Evolutionary conservation across 1,140 invertebrate species (phyloP).

Genomic region (Drosophila biarmipes): DNA sequence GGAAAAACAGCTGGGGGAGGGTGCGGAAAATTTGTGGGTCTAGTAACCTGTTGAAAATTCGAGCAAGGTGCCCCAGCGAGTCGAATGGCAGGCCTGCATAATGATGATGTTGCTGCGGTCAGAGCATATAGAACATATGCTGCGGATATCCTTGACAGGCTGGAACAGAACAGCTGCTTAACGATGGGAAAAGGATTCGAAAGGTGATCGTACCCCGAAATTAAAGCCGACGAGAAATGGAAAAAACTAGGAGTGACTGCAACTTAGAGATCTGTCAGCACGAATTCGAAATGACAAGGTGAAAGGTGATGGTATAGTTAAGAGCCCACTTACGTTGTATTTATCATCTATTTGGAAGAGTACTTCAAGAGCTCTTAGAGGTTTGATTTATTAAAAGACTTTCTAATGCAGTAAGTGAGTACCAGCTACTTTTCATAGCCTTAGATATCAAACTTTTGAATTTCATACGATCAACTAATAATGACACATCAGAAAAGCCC

Average conservation of each 20-base stretch:
- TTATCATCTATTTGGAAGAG: not conserved
- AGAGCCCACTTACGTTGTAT: not conserved
- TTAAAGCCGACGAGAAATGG: not conserved
- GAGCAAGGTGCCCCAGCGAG: conserved; percentile 25
- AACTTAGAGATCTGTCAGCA: conserved; percentile 30
- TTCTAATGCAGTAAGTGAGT: not conserved
- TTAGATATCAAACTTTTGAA: not conserved
- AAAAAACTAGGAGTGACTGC: conserved; percentile 4
- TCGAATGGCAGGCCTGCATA: conserved; percentile 23
- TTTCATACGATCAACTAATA: not conserved
- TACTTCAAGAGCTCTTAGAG: not conserved
- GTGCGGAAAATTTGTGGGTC: not conserved
- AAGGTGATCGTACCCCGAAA: conserved; percentile 2
- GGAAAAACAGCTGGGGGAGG: not conserved
- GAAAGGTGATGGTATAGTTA: conserved; percentile 12
- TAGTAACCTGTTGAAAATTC: conserved; percentile 21
- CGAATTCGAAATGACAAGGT: conserved; percentile 1
- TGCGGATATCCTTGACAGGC: conserved; percentile 70
- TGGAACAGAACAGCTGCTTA: conserved; percentile 25
- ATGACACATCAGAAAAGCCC: not conserved
- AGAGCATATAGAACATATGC: conserved; percentile 40
- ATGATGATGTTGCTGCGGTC: conserved; percentile 52
- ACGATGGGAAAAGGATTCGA: conserved; percentile 18
- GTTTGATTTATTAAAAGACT: not conserved
- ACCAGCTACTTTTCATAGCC: not conserved